phyloP scores from a whole-genome alignment of 2,797 vertebrate genomes.

The Microtus obscurus region DNA sequence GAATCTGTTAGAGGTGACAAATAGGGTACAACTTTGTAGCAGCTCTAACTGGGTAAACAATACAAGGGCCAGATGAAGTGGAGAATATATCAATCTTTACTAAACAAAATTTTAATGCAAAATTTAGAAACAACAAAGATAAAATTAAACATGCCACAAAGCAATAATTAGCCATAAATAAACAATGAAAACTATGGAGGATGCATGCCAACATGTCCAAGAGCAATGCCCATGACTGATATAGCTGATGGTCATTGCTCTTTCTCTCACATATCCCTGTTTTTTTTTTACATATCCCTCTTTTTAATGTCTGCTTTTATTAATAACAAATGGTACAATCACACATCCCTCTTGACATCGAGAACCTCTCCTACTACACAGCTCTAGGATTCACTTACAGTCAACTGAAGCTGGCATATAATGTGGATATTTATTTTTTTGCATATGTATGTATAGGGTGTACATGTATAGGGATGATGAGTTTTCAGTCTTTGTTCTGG shows the following conservation, averaged over 20 bases:
- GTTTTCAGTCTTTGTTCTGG: neutral
- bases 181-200: slow-evolving; percentile 41
- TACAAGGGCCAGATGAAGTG: slow-evolving; percentile 32
- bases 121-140: slow-evolving; percentile 30
- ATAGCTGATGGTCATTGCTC: neutral
- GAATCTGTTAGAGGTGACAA: slow-evolving; percentile 29
- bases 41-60: slow-evolving; percentile 11
- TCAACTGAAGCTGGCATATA: neutral
- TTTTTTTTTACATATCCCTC: neutral
- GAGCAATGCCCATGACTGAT: neutral
- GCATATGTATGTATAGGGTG: neutral
- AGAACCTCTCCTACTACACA: neutral
- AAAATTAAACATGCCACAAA: neutral
- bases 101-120: slow-evolving; percentile 49
- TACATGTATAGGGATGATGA: neutral
- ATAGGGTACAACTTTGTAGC: slow-evolving; percentile 27
- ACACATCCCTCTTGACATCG: neutral
- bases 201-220: neutral
- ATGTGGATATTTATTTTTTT: neutral
- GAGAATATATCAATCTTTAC: slow-evolving; percentile 15
- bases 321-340: too few relatives aligned
- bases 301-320: neutral
- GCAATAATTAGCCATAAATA: slow-evolving; percentile 22
- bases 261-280: neutral
- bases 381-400: neutral